phyloP scores from a whole-genome alignment of 1,140 invertebrate genomes.

The Phymastichus coffea region DNA sequence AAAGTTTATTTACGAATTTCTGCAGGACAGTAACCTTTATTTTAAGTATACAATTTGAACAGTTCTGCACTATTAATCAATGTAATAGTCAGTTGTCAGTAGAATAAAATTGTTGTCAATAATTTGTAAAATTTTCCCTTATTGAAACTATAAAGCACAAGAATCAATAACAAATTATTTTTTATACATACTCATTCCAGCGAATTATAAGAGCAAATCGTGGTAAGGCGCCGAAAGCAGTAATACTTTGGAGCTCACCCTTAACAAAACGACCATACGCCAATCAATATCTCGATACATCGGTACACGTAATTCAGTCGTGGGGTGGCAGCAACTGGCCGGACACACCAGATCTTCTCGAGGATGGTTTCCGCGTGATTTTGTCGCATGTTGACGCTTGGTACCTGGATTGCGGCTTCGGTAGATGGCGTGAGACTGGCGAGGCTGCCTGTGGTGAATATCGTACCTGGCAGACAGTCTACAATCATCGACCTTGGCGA shows the following conservation, averaged over 20 bases:
- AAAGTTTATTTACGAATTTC: too few species aligned
- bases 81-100: too few species aligned
- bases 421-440: constrained; percentile 70
- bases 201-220: constrained; percentile 66
- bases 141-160: too few species aligned
- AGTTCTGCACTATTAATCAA: too few species aligned
- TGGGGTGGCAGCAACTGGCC: constrained; percentile 79
- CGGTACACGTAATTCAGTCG: constrained; percentile 62
- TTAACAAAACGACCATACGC: constrained; percentile 73
- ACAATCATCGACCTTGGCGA: constrained; percentile 76
- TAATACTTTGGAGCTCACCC: constrained; percentile 78
- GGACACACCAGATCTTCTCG: constrained; percentile 70
- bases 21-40: too few species aligned
- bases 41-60: too few species aligned
- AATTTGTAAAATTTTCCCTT: too few species aligned
- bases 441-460: constrained; percentile 78
- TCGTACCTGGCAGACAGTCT: constrained; percentile 79
- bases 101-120: too few species aligned
- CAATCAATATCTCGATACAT: constrained; percentile 61
- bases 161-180: too few species aligned
- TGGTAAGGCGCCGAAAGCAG: constrained; percentile 62
- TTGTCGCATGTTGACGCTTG: constrained; percentile 81
- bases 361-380: constrained; percentile 75
- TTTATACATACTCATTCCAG: constrained; percentile 40
- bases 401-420: constrained; percentile 84